A percentile compares a stretch with the other conserved stretches of the same genome.
phyloP scores from a whole-genome alignment of 2,888 invertebrate species.

The Andrena minutula region DNA sequence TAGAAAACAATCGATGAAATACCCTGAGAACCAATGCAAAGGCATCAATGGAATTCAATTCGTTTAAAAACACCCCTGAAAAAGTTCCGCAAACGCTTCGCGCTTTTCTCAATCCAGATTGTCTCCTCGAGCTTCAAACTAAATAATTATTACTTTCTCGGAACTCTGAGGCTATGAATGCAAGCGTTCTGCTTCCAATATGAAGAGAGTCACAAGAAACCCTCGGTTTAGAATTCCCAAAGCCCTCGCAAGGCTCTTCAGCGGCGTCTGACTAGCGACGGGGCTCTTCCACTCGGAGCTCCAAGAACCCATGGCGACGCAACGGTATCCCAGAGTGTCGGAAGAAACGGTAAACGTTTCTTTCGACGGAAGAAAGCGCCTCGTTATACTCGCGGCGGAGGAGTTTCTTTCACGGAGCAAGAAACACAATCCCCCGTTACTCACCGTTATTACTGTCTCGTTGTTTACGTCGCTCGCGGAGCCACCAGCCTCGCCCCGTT shows the following conservation, averaged over 20 bases:
- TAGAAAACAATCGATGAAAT: constrained; percentile 46
- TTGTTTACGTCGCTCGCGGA: constrained; percentile 17
- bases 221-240: neutral
- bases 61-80: neutral
- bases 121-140: too few relatives aligned
- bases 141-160: too few relatives aligned
- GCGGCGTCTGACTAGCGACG: constrained; percentile 9
- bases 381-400: constrained; percentile 3
- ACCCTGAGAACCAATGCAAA: neutral
- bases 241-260: neutral
- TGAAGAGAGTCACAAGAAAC: neutral
- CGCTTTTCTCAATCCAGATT: too few relatives aligned
- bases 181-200: too few relatives aligned
- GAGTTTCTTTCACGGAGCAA: neutral
- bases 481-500: neutral
- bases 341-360: neutral
- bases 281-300: constrained; percentile 15
- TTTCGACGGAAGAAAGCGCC: constrained; percentile 5
- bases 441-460: constrained; percentile 22
- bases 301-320: neutral
- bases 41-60: neutral
- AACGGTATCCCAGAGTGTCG: neutral
- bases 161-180: too few relatives aligned
- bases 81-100: too few relatives aligned
- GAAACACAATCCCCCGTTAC: constrained; percentile 17